Evolutionary conservation across 2,113 vertebrate genomes (phyloP), one percentile per base, ranked within the genome.

Genomic region (Pica pica): DNA sequence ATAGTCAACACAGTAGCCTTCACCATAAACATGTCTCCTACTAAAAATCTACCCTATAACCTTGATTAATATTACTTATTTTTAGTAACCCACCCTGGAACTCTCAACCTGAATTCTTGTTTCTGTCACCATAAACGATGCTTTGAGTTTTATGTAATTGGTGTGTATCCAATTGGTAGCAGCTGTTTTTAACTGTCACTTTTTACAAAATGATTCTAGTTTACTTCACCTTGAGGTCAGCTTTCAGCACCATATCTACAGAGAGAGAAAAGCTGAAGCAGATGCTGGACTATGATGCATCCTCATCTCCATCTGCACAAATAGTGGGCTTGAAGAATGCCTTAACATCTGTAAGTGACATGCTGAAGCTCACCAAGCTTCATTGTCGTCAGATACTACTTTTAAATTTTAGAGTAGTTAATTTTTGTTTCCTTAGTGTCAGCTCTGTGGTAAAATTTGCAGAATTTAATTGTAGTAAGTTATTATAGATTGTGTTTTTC

Each of bases 181-280:
- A 59, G 41, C 44, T 81, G 64, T 16, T 95, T 89, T 91, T 96
- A 97, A 96, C 65, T 65, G 31, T 79, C 33, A 16, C 81, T 78
- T 96, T 97, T 83, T 95, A 15, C 19, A 8, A 65, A 93, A 85
- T 64, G 89, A 37, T 98, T 97, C 44, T 90, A 98, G 98, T 98
- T 97, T 99, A 99, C 96, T 97, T 98, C 85, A 98, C 98, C 95
- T 98, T 99, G 98, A 99, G 98, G 97, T 98, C 98, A 31, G 98
- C 98, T 73, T 98, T 99, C 94, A 98, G 97, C 94, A 98, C 98
- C 44, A 96, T 99, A 53, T 98, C 98, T 27, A 93, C 97, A 33
- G 99, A 99, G 94, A 98, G 98, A 86, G 99, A 99, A 95, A 98
- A 98, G 90, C 95, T 99, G 97, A 99, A 98, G 94, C 99, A 99